phyloP scores from a whole-genome alignment of 2,797 vertebrate species.

The Allobates femoralis region DNA sequence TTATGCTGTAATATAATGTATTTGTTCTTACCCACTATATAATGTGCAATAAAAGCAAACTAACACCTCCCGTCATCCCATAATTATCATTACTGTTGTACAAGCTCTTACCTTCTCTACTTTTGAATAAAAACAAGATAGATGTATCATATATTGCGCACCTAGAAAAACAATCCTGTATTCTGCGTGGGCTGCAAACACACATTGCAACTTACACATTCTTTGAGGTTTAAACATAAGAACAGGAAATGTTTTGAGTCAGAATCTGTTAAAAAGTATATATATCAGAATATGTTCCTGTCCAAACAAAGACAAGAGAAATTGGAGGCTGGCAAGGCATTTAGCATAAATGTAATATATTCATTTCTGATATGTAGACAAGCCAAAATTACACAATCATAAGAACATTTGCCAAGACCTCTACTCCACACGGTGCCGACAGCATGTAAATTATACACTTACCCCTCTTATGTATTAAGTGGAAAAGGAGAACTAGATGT shows the following conservation, averaged over 20 bases:
- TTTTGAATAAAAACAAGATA: constrained; percentile 41
- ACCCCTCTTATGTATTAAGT: constrained; percentile 2
- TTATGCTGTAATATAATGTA: constrained; percentile 6
- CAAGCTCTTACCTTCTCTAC: neutral
- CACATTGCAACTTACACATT: constrained; percentile 47
- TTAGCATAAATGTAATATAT: constrained; percentile 12
- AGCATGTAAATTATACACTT: neutral
- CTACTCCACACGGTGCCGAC: neutral
- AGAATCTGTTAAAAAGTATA: constrained; percentile 35
- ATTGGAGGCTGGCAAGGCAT: neutral
- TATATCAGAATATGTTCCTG: constrained; percentile 24
- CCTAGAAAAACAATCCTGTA: constrained; percentile 48
- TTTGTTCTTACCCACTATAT: constrained; percentile 20
- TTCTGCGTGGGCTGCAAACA: constrained; percentile 56
- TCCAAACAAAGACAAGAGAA: constrained; percentile 21
- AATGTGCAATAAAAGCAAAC: neutral
- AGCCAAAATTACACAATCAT: neutral
- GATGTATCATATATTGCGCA: constrained; percentile 15
- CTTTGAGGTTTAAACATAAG: constrained; percentile 59
- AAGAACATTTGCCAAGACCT: constrained; percentile 10
- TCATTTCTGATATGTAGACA: constrained; percentile 11
- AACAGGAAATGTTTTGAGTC: constrained; percentile 59
- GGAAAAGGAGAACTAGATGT: constrained; percentile 43
- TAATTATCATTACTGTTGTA: neutral
- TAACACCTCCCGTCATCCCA: neutral